Evolutionary conservation across 2,888 invertebrate species (phyloP).

Genomic region (Chydorus sphaericus): DNA sequence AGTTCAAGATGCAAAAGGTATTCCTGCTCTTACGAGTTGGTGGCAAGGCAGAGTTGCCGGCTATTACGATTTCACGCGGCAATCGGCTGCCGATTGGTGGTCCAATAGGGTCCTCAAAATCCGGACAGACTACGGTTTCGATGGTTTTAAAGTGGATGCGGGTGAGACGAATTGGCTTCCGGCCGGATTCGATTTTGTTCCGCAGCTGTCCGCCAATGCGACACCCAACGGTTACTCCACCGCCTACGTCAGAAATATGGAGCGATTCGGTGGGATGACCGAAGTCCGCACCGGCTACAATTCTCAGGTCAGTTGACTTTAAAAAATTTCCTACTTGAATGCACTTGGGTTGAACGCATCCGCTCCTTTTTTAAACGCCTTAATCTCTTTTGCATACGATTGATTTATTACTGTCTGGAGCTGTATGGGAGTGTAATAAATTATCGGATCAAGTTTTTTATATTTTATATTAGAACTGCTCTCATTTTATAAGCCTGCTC

Average conservation of each 20-base stretch:
- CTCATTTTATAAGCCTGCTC: too few species aligned
- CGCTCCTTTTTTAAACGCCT: too few species aligned
- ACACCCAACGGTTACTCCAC: conserved; percentile 14
- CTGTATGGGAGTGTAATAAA: too few species aligned
- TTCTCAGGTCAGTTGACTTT: conserved; percentile 53
- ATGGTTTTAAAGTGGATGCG: conserved; percentile 67
- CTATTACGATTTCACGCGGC: conserved; percentile 57
- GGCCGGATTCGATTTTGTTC: conserved; percentile 21
- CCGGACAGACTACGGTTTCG: conserved; percentile 45
- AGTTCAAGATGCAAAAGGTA: conserved; percentile 29
- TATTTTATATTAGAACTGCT: too few species aligned
- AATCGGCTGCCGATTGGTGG: conserved; percentile 40
- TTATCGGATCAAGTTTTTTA: too few species aligned
- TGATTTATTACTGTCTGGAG: too few species aligned
- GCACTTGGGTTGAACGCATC: too few species aligned
- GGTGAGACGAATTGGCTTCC: conserved; percentile 58
- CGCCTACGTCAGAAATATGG: conserved; percentile 21
- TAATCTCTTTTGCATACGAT: too few species aligned
- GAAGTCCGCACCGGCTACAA: conserved; percentile 57
- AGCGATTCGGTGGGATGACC: conserved; percentile 38
- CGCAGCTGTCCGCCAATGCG: conserved; percentile 21
- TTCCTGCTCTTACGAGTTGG: conserved; percentile 23
- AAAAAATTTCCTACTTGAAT: too few species aligned
- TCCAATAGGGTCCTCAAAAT: conserved; percentile 31
- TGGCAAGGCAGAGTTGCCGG: conserved; percentile 36